Percentiles rank a stretch among this genome's conserved stretches.
Conservation (phyloP, 2,113 vertebrate species). For the Parotia lawesii region DNA sequence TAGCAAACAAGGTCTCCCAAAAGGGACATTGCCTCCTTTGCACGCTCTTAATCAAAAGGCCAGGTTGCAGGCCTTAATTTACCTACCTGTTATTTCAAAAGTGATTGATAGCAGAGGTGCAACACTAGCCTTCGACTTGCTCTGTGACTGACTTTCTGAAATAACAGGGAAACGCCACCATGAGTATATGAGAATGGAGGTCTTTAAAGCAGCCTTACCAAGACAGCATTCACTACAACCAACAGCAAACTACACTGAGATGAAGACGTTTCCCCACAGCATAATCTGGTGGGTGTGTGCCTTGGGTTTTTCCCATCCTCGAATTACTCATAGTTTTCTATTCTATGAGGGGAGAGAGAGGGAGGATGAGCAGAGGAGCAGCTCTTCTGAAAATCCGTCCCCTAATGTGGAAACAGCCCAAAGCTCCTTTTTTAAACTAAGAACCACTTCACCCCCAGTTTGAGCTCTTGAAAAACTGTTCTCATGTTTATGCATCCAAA, state of each 20-base stretch:
- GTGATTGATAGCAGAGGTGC: constrained; percentile 85
- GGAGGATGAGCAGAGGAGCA: not conserved
- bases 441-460: constrained; percentile 22
- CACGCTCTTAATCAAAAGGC: not conserved
- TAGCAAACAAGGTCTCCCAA: not conserved
- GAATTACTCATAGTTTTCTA: not conserved
- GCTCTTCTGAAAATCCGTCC: not conserved
- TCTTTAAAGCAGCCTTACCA: not conserved
- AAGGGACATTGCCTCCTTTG: not conserved
- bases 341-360: not conserved
- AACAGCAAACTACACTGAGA: not conserved
- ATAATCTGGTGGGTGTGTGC: not conserved
- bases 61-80: constrained; percentile 45
- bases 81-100: constrained; percentile 90
- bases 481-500: constrained; percentile 48
- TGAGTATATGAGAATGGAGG: constrained; percentile 67
- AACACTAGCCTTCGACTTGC: constrained; percentile 80
- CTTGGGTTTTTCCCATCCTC: not conserved
- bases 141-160: constrained; percentile 85
- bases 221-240: not conserved
- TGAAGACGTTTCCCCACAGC: not conserved
- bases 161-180: constrained; percentile 78
- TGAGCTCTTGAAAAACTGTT: constrained; percentile 38
- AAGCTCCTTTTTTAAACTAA: constrained; percentile 1
- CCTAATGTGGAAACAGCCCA: not conserved